Base-by-base conservation (phyloP, 2,113 vertebrate genomes). In the Odocoileus virginianus region DNA sequence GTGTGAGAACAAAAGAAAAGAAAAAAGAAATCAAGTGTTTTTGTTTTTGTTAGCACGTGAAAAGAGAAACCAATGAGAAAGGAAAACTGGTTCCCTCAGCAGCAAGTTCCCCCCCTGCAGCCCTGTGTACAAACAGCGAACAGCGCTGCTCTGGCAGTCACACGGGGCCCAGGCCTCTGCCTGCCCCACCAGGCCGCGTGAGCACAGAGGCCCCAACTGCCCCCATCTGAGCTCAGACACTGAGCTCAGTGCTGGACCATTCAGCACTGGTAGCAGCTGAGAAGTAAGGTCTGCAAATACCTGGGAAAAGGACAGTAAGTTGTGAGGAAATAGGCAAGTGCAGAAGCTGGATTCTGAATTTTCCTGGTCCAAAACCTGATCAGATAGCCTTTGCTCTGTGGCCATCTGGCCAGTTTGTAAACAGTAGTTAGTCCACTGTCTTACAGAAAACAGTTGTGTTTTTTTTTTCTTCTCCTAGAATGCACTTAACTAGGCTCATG, bases 221-320 rank as follows among this genome's bases (percentile, higher is more conserved):
- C 76, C 57, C 82, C 6, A n/a, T 9, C 58, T n/a, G n/a, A 67
- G 84, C 60, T 23, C 9, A 28, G 50, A 11, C 52, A n/a, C n/a
- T n/a, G n/a, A n/a, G n/a, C n/a, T n/a, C n/a, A n/a, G n/a, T 82
- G 90, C 86, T 54, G 58, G 28, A 94, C 99, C 54, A 93, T 99
- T 47, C 94, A 99, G 43, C 98, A 99, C 33, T 98, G 99, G 45
- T 99, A 98, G 81, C 52, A 33, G 99, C 94, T 27, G 78, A 45
- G 52, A 47, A 89, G 28, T 1, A 92, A 47, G 61, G 25, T 67
- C 87, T 86, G 54, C 47, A 89, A 91, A 30, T 27, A 50, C 17
- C 23, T 55, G 64, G 78, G 85, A 83, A 54, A 47, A 60, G 8
- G 78, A 64, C 1, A 57, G 3, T 45, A 50, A 78, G 57, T 5